phyloP scores from a whole-genome alignment of 2,797 vertebrate genomes.

The Diglossa cyanea region DNA sequence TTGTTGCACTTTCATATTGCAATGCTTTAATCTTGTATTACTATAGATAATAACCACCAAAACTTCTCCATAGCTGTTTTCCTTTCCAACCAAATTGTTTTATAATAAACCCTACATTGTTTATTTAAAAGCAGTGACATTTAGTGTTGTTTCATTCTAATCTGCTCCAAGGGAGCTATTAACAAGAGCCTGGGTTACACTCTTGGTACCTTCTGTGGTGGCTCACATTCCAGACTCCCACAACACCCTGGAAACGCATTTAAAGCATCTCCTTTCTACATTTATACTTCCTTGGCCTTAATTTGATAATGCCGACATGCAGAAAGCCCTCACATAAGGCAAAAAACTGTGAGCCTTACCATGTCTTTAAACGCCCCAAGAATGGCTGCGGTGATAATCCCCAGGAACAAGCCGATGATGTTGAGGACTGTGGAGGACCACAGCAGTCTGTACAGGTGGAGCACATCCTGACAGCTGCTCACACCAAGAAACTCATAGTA shows the following conservation, averaged over 20 bases:
- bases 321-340: not conserved
- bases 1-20: not conserved
- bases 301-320: not conserved
- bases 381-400: conserved; percentile 87
- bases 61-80: fast-evolving
- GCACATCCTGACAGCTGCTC: conserved; percentile 85
- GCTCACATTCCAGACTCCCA: not conserved
- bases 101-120: not conserved
- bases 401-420: conserved; percentile 84
- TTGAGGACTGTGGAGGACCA: conserved; percentile 90
- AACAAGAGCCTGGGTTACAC: not conserved
- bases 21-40: not conserved
- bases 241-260: not conserved
- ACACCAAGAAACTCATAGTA: conserved; percentile 89
- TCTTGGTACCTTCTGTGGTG: not conserved
- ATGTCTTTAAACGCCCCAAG: conserved; percentile 93
- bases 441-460: conserved; percentile 88
- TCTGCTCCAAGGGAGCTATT: not conserved
- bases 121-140: not conserved
- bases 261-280: not conserved
- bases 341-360: conserved; percentile 60
- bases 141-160: not conserved
- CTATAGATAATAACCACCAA: not conserved
- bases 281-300: not conserved
- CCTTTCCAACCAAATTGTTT: not conserved